Evolutionary conservation across 2,797 vertebrate species (phyloP).

Genomic region (Brachyrhaphis roseni): DNA sequence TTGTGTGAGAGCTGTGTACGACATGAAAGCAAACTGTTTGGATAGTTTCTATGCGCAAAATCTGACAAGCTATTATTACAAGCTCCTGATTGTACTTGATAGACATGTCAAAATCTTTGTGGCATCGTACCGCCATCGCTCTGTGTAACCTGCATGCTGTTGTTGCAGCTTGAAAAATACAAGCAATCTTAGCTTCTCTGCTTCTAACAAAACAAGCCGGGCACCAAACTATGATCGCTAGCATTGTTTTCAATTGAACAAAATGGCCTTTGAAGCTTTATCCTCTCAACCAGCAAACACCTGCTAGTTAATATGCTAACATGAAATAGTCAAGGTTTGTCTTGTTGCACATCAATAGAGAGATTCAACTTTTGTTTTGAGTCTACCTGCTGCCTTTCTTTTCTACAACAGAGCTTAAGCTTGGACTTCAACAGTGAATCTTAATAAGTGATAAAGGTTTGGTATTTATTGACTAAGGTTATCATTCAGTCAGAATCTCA

Average conservation of each 20-base stretch:
- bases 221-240: background rate
- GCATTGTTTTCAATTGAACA: background rate
- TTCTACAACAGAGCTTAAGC: background rate
- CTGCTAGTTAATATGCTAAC: background rate
- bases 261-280: background rate
- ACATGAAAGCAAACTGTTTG: slow-evolving; percentile 36
- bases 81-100: background rate
- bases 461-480: background rate
- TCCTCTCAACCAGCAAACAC: background rate
- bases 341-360: background rate
- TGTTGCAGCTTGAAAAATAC: background rate
- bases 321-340: background rate
- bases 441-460: background rate
- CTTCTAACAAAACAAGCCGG: background rate
- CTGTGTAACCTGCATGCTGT: background rate
- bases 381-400: background rate
- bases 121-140: background rate
- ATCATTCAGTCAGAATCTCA: background rate
- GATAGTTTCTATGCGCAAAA: slow-evolving; percentile 33
- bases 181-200: background rate
- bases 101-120: background rate
- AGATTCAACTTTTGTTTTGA: background rate
- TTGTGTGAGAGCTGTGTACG: slow-evolving; percentile 8
- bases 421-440: background rate
- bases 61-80: background rate